These are phyloP conservation scores for Caenorhabditis afra DNA, from an alignment of 2,888 invertebrate species.

Conservation along the genomic window DNA sequence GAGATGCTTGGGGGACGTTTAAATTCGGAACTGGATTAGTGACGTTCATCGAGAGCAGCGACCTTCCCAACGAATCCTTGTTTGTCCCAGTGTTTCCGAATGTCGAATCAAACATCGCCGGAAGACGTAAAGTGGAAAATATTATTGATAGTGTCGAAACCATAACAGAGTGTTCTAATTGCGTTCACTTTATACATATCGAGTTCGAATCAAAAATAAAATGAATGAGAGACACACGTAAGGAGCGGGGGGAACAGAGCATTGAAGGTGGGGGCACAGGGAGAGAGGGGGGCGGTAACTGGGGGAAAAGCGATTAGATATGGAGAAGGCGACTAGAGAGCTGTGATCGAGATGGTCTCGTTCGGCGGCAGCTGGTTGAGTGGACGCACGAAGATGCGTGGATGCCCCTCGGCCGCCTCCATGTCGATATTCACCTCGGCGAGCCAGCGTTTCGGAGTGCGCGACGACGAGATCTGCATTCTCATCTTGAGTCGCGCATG, in stretches of 20 bases:
- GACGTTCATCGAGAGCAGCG: not conserved
- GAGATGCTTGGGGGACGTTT: not conserved
- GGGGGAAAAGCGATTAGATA: slow-evolving; percentile 14
- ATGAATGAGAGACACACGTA: slow-evolving; percentile 19
- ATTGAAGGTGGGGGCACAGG: slow-evolving; percentile 10
- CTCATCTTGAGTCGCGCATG: slow-evolving; percentile 25
- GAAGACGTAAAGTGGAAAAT: too few species aligned
- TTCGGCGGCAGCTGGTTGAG: slow-evolving; percentile 32
- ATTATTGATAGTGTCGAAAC: too few species aligned
- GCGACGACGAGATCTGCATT: slow-evolving; percentile 52
- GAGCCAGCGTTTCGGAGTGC: slow-evolving; percentile 64
- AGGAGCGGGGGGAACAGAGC: slow-evolving; percentile 16
- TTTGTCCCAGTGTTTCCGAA: too few species aligned
- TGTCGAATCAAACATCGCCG: too few species aligned
- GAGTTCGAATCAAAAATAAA: not conserved
- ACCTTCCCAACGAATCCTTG: too few species aligned
- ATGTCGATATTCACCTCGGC: slow-evolving; percentile 74
- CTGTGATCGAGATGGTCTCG: slow-evolving; percentile 59
- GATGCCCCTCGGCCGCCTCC: slow-evolving; percentile 57
- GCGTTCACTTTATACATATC: too few species aligned
- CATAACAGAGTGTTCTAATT: too few species aligned
- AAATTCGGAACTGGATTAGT: slow-evolving; percentile 6
- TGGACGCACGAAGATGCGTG: slow-evolving; percentile 67
- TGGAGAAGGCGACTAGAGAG: slow-evolving; percentile 38
- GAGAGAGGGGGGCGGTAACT: slow-evolving; percentile 14